Conservation (phyloP, 2,113 vertebrate species). For the Hydropotes inermis region DNA sequence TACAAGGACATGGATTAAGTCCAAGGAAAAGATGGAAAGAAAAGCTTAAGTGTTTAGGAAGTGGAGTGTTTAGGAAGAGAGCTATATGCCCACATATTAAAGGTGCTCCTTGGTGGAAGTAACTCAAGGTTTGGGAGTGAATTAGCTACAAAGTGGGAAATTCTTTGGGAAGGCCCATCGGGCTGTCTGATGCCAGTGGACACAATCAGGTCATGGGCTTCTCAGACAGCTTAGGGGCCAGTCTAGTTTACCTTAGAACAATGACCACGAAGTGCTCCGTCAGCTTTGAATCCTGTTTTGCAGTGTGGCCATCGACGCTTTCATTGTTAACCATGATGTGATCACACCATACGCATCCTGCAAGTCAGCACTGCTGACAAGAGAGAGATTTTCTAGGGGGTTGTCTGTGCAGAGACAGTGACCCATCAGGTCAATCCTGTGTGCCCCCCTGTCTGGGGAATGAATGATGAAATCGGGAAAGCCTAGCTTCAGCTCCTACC, state of each 20-base stretch:
- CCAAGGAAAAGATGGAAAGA: neutral
- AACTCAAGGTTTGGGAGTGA: neutral
- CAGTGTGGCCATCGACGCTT: constrained; percentile 45
- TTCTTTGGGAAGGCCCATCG: constrained; percentile 32
- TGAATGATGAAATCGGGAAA: neutral
- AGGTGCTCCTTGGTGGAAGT: neutral
- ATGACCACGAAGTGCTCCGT: constrained; percentile 18
- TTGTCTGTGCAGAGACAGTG: neutral
- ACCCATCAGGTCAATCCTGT: neutral
- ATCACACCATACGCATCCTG: constrained; percentile 9
- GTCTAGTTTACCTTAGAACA: constrained; percentile 33
- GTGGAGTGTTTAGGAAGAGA: neutral
- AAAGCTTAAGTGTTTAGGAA: neutral
- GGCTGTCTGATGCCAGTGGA: constrained; percentile 34
- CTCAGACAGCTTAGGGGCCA: constrained; percentile 44
- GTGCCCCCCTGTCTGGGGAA: neutral
- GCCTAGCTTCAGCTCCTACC: neutral
- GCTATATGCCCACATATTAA: neutral
- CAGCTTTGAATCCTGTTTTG: constrained; percentile 50
- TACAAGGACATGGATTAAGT: neutral
- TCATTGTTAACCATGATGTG: constrained; percentile 51
- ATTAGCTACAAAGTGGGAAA: neutral
- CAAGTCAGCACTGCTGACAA: constrained; percentile 60
- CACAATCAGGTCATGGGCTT: constrained; percentile 22
- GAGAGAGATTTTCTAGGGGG: constrained; percentile 33